Conservation (phyloP, 2,113 vertebrate genomes). For the Scomber japonicus region DNA sequence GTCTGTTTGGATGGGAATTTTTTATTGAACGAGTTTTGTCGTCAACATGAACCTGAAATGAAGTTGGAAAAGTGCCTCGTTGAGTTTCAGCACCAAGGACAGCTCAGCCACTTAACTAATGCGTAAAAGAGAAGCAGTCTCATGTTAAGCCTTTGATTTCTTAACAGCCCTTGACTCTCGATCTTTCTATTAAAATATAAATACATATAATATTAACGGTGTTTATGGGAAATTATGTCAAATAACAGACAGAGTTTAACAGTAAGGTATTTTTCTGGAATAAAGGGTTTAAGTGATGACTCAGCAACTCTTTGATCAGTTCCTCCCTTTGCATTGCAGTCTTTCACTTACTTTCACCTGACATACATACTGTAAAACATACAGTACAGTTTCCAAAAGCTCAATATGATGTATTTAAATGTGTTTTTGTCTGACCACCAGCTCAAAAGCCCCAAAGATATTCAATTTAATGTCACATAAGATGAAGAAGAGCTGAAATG, state of each 20-base stretch:
- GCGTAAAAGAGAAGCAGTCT: not conserved
- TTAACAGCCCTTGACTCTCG: not conserved
- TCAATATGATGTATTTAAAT: too few species aligned
- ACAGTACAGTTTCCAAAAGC: too few species aligned
- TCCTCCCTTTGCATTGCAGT: not conserved
- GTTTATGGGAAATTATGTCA: not conserved
- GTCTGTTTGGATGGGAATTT: too few species aligned
- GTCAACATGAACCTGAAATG: not conserved
- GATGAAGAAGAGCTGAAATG: not conserved
- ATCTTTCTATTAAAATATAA: not conserved
- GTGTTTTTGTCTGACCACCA: too few species aligned
- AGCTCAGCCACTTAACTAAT: slow-evolving; percentile 46
- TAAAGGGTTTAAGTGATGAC: slow-evolving; percentile 38
- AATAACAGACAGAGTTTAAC: not conserved
- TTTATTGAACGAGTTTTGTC: not conserved
- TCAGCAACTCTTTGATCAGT: slow-evolving; percentile 37
- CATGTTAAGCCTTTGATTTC: not conserved
- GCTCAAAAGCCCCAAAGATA: too few species aligned
- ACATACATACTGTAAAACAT: too few species aligned
- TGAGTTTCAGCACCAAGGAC: slow-evolving; percentile 76
- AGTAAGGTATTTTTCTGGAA: not conserved
- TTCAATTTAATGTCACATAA: not conserved
- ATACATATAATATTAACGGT: not conserved
- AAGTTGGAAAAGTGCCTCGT: not conserved
- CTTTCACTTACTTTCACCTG: not conserved